Evolutionary conservation across 1,140 invertebrate species (phyloP).

Genomic region (Ooceraea biroi): DNA sequence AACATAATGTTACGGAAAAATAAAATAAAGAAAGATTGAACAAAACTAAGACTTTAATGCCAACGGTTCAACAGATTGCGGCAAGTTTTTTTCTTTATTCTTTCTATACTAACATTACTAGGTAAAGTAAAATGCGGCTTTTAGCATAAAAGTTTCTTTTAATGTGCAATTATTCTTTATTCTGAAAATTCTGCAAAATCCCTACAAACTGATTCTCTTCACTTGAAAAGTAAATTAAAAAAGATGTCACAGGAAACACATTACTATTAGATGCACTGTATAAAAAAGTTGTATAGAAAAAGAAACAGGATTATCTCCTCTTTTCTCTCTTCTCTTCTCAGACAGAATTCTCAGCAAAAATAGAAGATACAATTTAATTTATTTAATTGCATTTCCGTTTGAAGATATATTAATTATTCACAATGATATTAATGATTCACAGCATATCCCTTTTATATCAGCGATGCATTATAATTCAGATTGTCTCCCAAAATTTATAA

Average conservation of each 20-base stretch:
- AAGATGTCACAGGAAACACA: background rate
- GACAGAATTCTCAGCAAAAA: conserved; percentile 3
- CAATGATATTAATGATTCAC: too few species aligned
- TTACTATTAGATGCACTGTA: background rate
- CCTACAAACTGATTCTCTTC: background rate
- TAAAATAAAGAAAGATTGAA: background rate
- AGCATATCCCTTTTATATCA: background rate
- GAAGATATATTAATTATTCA: background rate
- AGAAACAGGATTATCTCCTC: background rate
- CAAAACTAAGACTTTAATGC: background rate
- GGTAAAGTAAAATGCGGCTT: conserved; percentile 10
- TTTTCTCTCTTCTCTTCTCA: background rate
- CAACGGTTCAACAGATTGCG: background rate
- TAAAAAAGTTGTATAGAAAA: conserved; percentile 16
- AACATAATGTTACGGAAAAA: background rate
- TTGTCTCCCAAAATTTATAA: background rate
- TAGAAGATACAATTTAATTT: background rate
- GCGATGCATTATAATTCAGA: background rate
- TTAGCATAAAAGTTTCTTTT: conserved; percentile 7
- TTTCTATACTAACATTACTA: background rate
- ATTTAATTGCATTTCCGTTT: conserved; percentile 14
- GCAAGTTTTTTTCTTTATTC: background rate
- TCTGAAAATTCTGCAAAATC: background rate
- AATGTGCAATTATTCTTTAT: conserved; percentile 7
- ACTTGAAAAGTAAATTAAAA: conserved; percentile 14